phyloP scores from a whole-genome alignment of 2,888 invertebrate genomes.

The Pheosia tremula region DNA sequence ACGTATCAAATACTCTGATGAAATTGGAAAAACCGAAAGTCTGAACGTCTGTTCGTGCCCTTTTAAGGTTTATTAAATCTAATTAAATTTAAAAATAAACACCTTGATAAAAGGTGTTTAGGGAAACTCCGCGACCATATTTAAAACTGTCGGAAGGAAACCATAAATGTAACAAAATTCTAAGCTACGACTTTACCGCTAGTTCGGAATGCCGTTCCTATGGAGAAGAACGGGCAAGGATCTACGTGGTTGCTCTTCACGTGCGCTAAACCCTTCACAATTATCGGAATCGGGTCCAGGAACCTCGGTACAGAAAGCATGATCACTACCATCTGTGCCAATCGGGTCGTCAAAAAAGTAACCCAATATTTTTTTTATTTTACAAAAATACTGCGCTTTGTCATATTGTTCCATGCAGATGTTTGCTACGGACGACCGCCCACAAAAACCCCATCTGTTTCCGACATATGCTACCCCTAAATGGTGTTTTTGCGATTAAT shows the following conservation, averaged over 20 bases:
- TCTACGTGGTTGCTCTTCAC: too few species aligned
- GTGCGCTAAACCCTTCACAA: too few species aligned
- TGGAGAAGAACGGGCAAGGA: too few species aligned
- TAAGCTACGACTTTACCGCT: too few species aligned
- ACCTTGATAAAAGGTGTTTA: background rate
- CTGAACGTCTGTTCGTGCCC: conserved; percentile 13
- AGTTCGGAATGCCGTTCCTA: too few species aligned
- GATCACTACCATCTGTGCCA: too few species aligned
- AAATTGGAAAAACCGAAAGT: conserved; percentile 16
- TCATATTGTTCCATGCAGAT: conserved; percentile 42
- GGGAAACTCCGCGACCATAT: too few species aligned
- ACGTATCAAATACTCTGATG: conserved; percentile 19
- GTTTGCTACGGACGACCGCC: conserved; percentile 40
- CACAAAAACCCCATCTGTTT: conserved; percentile 47
- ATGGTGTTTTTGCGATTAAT: conserved; percentile 33
- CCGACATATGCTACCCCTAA: conserved; percentile 44
- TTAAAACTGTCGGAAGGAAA: too few species aligned
- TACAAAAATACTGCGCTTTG: conserved; percentile 18
- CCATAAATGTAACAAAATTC: too few species aligned
- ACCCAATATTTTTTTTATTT: background rate
- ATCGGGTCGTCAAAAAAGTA: too few species aligned
- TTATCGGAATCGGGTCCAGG: too few species aligned
- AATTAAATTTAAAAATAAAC: background rate
- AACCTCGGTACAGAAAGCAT: too few species aligned
- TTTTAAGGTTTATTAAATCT: conserved; percentile 10